Conservation (phyloP, 1,140 invertebrate genomes). For the Aphidius ervi region DNA sequence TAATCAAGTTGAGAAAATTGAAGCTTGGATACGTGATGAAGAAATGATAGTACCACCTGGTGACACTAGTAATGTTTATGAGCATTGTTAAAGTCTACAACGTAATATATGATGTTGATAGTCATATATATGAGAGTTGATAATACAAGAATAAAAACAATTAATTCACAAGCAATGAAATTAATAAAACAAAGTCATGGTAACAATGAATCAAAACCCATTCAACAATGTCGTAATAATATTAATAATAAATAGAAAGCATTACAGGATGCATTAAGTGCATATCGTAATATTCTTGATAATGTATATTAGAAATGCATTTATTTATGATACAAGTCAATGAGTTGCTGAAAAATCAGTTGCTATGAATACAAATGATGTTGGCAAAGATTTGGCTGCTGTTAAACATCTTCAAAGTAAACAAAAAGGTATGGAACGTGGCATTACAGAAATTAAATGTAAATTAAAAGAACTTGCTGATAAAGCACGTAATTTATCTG, state of each 20-base stretch:
- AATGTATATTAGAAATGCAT: constrained; percentile 89
- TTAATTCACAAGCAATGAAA: constrained; percentile 87
- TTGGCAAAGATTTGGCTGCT: constrained; percentile 71
- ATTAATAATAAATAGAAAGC: constrained; percentile 86
- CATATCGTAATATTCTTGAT: constrained; percentile 74
- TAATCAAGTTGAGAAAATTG: constrained; percentile 91
- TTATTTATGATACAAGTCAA: constrained; percentile 82
- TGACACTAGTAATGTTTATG: constrained; percentile 90
- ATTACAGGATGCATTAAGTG: constrained; percentile 79
- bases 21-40: constrained; percentile 94
- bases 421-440: constrained; percentile 77
- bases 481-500: constrained; percentile 62
- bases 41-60: constrained; percentile 93
- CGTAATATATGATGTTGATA: constrained; percentile 90
- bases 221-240: constrained; percentile 74
- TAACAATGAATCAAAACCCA: constrained; percentile 62
- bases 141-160: constrained; percentile 80
- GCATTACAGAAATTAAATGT: constrained; percentile 81
- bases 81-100: constrained; percentile 88
- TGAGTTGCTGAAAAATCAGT: constrained; percentile 79
- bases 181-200: constrained; percentile 78
- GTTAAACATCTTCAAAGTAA: constrained; percentile 77
- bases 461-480: constrained; percentile 72
- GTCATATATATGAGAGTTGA: constrained; percentile 94
- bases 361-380: constrained; percentile 71